Percentiles rank a stretch among this genome's conserved stretches.
phyloP scores from a whole-genome alignment of 2,797 vertebrate species.

The Apogon talboti region DNA sequence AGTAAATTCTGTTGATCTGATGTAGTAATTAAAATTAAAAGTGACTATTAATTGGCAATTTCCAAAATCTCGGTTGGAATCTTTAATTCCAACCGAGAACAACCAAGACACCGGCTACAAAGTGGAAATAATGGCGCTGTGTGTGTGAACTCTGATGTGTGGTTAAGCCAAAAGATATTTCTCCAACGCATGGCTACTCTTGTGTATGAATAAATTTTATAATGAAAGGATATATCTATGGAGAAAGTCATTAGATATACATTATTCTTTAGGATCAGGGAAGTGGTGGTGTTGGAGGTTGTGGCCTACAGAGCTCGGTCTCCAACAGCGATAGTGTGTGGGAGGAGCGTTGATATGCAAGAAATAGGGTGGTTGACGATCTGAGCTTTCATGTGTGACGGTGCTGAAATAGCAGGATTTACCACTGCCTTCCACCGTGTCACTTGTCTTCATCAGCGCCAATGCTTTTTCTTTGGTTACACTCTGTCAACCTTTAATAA shows the following conservation, averaged over 20 bases:
- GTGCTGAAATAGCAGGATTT: conserved; percentile 54
- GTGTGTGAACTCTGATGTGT: conserved; percentile 1
- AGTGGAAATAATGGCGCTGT: conserved; percentile 18
- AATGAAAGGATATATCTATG: conserved; percentile 40
- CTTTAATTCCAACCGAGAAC: conserved; percentile 50
- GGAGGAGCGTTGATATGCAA: conserved; percentile 54
- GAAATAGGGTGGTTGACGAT: conserved; percentile 54
- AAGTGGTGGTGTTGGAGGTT: conserved; percentile 41
- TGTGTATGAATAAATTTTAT: conserved; percentile 62
- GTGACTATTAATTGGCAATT: background rate
- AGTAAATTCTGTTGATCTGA: no score
- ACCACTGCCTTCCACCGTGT: conserved; percentile 33
- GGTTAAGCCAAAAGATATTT: conserved; percentile 13
- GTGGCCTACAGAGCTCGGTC: conserved; percentile 41
- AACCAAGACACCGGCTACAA: conserved; percentile 32
- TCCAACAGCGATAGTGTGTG: conserved; percentile 37
- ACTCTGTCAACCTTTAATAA: conserved; percentile 71
- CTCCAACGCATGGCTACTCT: conserved; percentile 36
- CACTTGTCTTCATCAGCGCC: conserved; percentile 69
- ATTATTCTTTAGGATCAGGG: conserved; percentile 59
- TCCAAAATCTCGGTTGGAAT: conserved; percentile 9
- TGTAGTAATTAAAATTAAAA: no score
- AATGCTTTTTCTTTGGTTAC: conserved; percentile 58
- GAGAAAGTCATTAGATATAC: conserved; percentile 45
- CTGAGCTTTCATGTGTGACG: conserved; percentile 64